Conservation (phyloP, 2,888 invertebrate species). For the Acleris holmiana region DNA sequence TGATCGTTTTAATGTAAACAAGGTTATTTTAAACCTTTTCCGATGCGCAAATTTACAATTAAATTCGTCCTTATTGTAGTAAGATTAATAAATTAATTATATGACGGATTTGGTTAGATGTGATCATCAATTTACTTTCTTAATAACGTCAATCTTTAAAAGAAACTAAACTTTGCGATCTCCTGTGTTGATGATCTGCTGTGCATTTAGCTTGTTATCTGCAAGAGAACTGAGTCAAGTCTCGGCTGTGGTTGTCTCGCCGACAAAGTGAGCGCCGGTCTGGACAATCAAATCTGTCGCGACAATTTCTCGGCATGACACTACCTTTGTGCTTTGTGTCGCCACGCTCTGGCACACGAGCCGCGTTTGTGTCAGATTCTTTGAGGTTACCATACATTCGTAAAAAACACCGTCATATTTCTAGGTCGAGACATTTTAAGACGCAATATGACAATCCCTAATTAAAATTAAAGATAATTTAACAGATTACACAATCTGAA, state of each 20-base stretch:
- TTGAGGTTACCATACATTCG: conserved; percentile 21
- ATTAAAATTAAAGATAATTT: conserved; percentile 13
- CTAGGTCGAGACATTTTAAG: no score
- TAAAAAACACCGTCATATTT: not conserved
- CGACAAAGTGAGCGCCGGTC: conserved; percentile 71
- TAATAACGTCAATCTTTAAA: no score
- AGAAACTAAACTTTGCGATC: no score
- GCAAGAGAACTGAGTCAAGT: not conserved
- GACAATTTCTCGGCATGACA: conserved; percentile 60
- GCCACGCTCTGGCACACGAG: conserved; percentile 38
- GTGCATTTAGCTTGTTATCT: not conserved
- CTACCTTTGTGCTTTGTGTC: conserved; percentile 53
- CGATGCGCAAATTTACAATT: no score
- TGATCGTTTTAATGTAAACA: no score
- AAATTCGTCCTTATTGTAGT: no score
- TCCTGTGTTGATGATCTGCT: no score
- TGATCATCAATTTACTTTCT: no score
- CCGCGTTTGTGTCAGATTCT: conserved; percentile 38
- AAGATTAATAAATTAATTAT: no score
- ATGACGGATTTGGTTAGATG: no score
- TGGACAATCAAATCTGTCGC: conserved; percentile 72
- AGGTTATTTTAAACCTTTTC: no score
- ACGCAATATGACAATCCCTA: not conserved
- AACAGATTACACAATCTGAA: conserved; percentile 26
- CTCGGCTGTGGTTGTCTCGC: conserved; percentile 39